Percentiles rank a stretch among this genome's conserved stretches.
phyloP scores from a whole-genome alignment of 2,888 invertebrate genomes.

The Aphodius sticticus region DNA sequence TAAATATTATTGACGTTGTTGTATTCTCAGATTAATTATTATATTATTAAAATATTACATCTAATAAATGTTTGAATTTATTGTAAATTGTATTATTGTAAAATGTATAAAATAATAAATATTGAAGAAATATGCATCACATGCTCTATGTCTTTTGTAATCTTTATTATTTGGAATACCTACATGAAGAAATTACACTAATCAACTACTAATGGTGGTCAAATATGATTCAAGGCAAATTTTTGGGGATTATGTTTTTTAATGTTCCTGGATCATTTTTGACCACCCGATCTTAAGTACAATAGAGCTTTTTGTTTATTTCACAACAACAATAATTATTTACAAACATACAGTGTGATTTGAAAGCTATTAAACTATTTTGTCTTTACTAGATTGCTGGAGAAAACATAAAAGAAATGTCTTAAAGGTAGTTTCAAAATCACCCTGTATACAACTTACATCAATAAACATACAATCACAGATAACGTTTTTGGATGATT shows the following conservation, averaged over 20 bases:
- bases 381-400: background rate
- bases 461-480: conserved; percentile 11
- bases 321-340: background rate
- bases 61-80: background rate
- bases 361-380: background rate
- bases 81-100: background rate
- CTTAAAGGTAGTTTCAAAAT: background rate
- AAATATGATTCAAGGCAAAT: too few species aligned
- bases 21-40: background rate
- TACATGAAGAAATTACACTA: background rate
- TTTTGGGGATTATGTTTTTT: too few species aligned
- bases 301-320: background rate
- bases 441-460: conserved; percentile 5
- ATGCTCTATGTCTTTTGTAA: background rate
- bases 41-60: background rate
- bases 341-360: background rate
- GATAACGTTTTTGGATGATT: background rate
- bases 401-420: too few species aligned
- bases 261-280: too few species aligned
- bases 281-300: too few species aligned
- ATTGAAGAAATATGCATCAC: background rate
- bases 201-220: background rate
- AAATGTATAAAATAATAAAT: background rate
- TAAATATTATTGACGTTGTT: background rate
- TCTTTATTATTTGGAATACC: background rate